Percentiles rank a stretch among this genome's conserved stretches.
Conservation (phyloP, 2,888 invertebrate genomes). For the Ellobium chinense region DNA sequence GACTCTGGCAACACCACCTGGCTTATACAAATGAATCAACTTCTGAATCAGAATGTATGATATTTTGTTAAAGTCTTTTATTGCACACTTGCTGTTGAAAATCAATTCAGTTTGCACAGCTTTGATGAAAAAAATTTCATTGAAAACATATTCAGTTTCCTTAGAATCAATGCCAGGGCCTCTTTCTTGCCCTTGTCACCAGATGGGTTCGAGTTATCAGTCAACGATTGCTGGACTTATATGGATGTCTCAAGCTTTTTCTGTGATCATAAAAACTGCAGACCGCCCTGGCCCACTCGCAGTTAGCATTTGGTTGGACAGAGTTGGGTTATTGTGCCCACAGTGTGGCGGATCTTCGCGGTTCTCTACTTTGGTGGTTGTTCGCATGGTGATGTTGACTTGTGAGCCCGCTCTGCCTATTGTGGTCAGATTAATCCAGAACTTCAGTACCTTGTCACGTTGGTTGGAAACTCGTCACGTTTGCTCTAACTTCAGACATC, state of each 20-base stretch:
- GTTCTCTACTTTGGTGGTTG: constrained; percentile 34
- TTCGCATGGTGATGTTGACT: constrained; percentile 44
- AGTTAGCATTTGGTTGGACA: constrained; percentile 48
- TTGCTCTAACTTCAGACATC: constrained; percentile 18
- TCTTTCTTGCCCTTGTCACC: neutral
- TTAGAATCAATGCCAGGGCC: too few species aligned
- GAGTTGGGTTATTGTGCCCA: constrained; percentile 51
- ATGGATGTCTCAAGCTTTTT: constrained; percentile 1
- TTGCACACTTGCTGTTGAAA: too few species aligned
- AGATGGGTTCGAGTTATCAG: constrained; percentile 12
- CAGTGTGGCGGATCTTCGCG: constrained; percentile 40
- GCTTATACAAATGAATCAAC: too few species aligned
- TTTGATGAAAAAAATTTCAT: too few species aligned
- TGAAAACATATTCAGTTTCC: too few species aligned
- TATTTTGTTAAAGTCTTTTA: too few species aligned
- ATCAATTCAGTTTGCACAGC: too few species aligned
- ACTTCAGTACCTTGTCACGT: constrained; percentile 17
- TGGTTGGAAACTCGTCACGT: constrained; percentile 14
- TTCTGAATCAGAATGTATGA: too few species aligned
- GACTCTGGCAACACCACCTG: neutral
- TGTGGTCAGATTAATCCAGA: constrained; percentile 39
- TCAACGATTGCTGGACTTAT: constrained; percentile 32
- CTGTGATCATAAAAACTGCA: constrained; percentile 51
- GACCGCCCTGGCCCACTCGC: constrained; percentile 52
- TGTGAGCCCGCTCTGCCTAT: constrained; percentile 34